Conservation (phyloP, 2,888 invertebrate genomes). For the Seira sanloemensis region DNA sequence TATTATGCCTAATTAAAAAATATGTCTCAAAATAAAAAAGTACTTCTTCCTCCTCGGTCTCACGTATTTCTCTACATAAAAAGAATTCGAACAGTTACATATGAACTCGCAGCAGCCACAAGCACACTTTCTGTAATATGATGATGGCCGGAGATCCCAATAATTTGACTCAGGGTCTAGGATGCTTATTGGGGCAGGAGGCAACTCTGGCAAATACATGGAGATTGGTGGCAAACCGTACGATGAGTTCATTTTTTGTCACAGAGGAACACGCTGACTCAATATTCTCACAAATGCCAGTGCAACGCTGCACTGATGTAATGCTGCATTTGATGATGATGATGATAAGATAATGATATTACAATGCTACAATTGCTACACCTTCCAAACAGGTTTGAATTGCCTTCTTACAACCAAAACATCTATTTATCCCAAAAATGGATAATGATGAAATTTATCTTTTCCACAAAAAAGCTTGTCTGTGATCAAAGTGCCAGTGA, state of each 20-base stretch:
- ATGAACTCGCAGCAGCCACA: constrained; percentile 70
- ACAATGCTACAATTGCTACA: constrained; percentile 43
- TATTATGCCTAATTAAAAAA: too few species aligned
- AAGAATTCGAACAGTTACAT: constrained; percentile 68
- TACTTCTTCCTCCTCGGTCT: neutral
- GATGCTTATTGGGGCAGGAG: constrained; percentile 55
- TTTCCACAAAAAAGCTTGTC: constrained; percentile 24
- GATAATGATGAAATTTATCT: constrained; percentile 54
- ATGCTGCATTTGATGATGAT: constrained; percentile 23
- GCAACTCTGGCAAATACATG: constrained; percentile 52
- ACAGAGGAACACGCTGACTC: neutral
- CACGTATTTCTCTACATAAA: constrained; percentile 46
- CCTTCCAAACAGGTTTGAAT: constrained; percentile 62
- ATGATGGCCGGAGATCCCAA: constrained; percentile 44
- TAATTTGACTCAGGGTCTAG: constrained; percentile 56
- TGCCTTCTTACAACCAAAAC: constrained; percentile 40
- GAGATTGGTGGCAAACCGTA: constrained; percentile 53
- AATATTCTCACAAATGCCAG: neutral
- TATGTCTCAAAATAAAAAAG: too few species aligned
- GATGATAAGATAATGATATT: constrained; percentile 33
- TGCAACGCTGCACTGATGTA: neutral
- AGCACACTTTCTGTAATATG: constrained; percentile 56
- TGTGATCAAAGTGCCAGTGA: neutral
- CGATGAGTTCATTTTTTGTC: constrained; percentile 24
- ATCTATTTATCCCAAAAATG: constrained; percentile 60